Evolutionary conservation across 1,140 invertebrate species (phyloP), one percentile per base, ranked within the genome.

Genomic region (Formica exsecta): DNA sequence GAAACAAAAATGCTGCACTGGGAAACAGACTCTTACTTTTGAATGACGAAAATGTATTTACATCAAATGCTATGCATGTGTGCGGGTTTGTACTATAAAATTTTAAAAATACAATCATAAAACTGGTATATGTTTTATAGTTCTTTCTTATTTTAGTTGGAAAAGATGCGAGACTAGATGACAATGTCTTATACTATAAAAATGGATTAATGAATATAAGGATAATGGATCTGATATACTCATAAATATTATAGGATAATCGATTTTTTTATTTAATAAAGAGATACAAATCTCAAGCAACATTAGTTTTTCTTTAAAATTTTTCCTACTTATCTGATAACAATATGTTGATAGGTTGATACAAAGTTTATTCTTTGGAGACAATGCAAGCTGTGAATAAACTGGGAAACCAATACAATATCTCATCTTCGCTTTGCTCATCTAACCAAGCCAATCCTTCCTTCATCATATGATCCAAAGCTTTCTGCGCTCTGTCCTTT

Each of bases 381-480:
- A 95, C 90, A 68, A 97, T 96, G 93, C 97, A 97, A 48, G 96
- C 97, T 44, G 97, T 96, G 94, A 98, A 98, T 93, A 99, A 97
- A 94, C 98, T 98, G 6, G 99, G 99, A 95, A 99, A 99, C 98
- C 99, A 99, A 93, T 98, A 99, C 0, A 97, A 95, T 22, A 96
- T 96, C 92, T 97, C 97, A n/a, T 95, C 94, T 2, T 96, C 92
- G 74, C 96, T 95, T 94, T 99, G 98, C 38, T 96, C 96, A 94
- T 99, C 99, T 3, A 99, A 95, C 99, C 99, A 99, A 3, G 98
- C 98, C 19, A 99, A 95, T 36, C 98, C 99, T 95, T 99, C 98
- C 92, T 98, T 97, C 0, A 99, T 96, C 95, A 99, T 97, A 92
- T 98, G 97, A 84, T 98, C 97, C 59, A 99, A 93, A 25, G 98